These are phyloP conservation scores for Peucedramus taeniatus DNA, from an alignment of 2,113 vertebrate genomes.

Conservation along the genomic window DNA sequence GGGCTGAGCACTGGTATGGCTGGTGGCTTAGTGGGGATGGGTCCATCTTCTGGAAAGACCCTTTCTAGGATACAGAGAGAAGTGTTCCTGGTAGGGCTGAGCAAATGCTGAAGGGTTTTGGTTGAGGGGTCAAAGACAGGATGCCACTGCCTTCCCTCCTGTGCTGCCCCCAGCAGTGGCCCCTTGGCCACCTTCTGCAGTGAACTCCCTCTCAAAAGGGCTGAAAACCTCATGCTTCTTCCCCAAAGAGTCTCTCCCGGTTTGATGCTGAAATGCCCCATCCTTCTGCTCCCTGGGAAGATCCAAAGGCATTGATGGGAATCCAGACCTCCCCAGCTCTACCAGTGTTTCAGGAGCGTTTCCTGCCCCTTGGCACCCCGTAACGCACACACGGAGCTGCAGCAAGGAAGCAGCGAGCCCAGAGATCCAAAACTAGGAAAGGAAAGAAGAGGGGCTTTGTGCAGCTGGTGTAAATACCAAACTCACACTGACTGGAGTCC, in stretches of 20 bases:
- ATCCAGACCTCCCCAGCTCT: background rate
- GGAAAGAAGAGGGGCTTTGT: background rate
- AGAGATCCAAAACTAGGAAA: background rate
- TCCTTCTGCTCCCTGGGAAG: background rate
- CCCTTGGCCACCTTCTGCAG: background rate
- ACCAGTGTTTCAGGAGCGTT: background rate
- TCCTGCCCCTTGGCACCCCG: background rate
- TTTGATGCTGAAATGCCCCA: rapidly evolving
- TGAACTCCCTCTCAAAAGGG: background rate
- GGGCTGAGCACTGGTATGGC: background rate
- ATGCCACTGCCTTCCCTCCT: background rate
- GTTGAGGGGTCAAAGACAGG: background rate
- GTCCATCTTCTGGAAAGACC: background rate
- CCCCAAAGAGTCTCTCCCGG: background rate
- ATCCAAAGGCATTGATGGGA: background rate
- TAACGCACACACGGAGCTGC: rapidly evolving
- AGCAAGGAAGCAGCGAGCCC: background rate
- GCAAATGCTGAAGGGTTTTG: background rate
- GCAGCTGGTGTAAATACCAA: background rate
- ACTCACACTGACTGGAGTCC: background rate
- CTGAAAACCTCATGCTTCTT: background rate
- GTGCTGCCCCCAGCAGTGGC: background rate
- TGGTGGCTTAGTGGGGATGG: background rate
- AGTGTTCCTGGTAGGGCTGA: background rate
- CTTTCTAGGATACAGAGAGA: background rate